Percentiles rank a stretch among this genome's conserved stretches.
phyloP scores from a whole-genome alignment of 2,797 vertebrate species.

The Platyrinchus mystaceus region DNA sequence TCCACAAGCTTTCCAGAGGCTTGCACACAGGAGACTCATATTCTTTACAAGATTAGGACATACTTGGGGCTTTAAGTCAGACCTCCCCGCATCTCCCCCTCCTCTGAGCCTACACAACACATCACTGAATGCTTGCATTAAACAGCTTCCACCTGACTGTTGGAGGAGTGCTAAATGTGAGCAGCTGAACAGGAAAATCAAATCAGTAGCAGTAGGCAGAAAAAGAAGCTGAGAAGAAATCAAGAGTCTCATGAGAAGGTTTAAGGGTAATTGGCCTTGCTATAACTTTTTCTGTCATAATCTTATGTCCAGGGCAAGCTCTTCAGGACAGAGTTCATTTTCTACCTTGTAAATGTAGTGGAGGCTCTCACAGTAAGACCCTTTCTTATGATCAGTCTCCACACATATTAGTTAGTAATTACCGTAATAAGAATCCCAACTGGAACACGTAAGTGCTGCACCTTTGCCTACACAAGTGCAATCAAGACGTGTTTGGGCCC shows the following conservation, averaged over 20 bases:
- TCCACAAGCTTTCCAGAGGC: neutral
- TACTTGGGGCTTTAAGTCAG: neutral
- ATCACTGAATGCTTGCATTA: neutral
- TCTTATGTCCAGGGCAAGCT: neutral
- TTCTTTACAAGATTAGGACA: slow-evolving; percentile 11
- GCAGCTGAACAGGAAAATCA: neutral
- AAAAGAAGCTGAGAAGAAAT: neutral
- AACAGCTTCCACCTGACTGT: neutral
- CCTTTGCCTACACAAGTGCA: neutral
- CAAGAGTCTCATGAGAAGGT: neutral
- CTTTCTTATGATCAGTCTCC: neutral
- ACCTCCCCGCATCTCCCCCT: neutral
- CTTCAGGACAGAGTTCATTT: neutral
- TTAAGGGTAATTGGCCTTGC: neutral
- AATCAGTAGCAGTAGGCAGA: neutral
- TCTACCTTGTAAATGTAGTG: neutral
- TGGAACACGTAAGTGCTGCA: neutral
- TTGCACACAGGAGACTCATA: neutral
- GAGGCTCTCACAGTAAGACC: neutral
- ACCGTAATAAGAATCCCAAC: neutral
- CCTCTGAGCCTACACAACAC: neutral
- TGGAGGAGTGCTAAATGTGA: neutral
- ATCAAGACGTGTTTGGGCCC: neutral
- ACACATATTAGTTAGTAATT: neutral
- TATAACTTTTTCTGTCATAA: neutral